These are phyloP conservation scores for Dromaius novaehollandiae DNA, from an alignment of 2,113 vertebrate genomes.

Conservation along the genomic window DNA sequence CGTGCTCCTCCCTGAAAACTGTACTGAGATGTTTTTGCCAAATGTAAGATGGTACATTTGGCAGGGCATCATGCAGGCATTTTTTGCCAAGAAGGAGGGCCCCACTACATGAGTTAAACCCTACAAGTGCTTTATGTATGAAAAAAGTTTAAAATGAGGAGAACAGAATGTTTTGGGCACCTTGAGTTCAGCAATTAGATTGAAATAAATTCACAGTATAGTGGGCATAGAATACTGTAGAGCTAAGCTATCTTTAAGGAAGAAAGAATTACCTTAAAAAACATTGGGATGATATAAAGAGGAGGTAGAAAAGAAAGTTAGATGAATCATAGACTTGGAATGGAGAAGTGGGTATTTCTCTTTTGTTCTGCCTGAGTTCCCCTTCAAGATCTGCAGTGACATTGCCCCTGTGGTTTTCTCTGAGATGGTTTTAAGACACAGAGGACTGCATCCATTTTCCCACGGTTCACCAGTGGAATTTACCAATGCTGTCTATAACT, in stretches of 20 bases:
- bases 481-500: neutral
- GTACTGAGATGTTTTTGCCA: neutral
- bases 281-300: neutral
- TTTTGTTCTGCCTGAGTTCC: neutral
- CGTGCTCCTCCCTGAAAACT: constrained; percentile 4
- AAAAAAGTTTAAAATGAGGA: neutral
- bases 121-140: neutral
- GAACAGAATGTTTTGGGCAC: neutral
- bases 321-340: neutral
- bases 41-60: neutral
- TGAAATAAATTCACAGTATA: neutral
- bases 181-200: neutral
- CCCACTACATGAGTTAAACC: neutral
- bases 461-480: neutral
- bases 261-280: neutral
- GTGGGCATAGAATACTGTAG: neutral
- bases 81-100: neutral
- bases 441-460: neutral
- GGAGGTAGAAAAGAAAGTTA: neutral
- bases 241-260: neutral
- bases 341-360: constrained; percentile 8
- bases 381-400: neutral
- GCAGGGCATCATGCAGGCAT: neutral
- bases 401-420: neutral
- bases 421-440: neutral